Conservation (phyloP, 2,797 vertebrate species). For the Parotocinclus haroldoi region DNA sequence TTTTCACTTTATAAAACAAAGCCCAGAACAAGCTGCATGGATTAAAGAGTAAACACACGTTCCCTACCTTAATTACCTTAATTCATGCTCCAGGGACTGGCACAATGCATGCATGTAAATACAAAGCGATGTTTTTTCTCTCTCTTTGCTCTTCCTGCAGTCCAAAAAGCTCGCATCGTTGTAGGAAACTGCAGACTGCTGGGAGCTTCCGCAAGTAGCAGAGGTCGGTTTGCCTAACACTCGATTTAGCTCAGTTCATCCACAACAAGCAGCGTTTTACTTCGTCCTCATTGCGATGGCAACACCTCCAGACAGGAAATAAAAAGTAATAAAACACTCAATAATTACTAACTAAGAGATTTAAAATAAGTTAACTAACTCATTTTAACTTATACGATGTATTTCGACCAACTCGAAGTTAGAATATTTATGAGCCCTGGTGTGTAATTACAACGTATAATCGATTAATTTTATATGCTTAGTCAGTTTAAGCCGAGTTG, state of each 20-base stretch:
- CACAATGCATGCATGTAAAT: conserved; percentile 3
- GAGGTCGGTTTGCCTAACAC: not conserved
- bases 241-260: conserved; percentile 18
- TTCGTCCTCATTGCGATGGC: not conserved
- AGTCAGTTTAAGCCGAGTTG: not conserved
- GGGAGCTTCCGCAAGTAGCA: conserved; percentile 38
- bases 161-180: conserved; percentile 37
- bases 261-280: not conserved
- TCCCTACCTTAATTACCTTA: conserved; percentile 65
- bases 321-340: not conserved
- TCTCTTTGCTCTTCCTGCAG: conserved; percentile 22
- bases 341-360: not conserved
- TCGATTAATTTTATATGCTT: not conserved
- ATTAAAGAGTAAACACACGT: not conserved
- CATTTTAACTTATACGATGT: no score
- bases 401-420: no score
- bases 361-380: not conserved
- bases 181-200: conserved; percentile 30
- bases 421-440: no score
- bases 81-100: conserved; percentile 24
- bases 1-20: not conserved
- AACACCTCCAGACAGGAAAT: not conserved
- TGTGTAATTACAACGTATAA: no score
- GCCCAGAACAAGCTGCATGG: not conserved
- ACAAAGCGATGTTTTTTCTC: not conserved